Evolutionary conservation across 2,113 vertebrate genomes (phyloP).

Genomic region (Sphyrna mokarran): DNA sequence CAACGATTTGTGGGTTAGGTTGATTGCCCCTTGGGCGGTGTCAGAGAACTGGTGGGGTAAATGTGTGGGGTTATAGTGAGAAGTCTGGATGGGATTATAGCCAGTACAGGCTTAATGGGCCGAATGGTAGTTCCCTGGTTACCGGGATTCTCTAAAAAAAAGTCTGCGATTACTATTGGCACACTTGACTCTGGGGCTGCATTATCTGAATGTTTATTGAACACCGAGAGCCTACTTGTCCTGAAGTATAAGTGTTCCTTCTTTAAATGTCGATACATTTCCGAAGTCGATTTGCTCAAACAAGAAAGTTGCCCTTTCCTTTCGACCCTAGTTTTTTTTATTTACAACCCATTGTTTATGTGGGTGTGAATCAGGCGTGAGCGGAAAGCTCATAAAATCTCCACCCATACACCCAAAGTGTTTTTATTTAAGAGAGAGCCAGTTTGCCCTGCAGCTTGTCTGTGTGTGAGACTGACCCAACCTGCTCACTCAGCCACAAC

Average conservation of each 20-base stretch:
- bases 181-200: background rate
- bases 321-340: background rate
- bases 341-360: background rate
- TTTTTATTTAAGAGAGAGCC: background rate
- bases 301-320: background rate
- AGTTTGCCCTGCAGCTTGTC: no score
- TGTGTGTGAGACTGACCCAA: conserved; percentile 41
- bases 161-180: background rate
- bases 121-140: no score
- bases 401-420: background rate
- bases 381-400: background rate
- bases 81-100: no score
- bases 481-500: conserved; percentile 30
- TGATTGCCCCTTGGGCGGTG: no score
- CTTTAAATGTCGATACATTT: background rate
- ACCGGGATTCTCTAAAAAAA: no score
- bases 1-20: no score
- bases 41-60: no score
- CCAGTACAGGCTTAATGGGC: no score
- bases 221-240: background rate
- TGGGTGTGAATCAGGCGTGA: background rate
- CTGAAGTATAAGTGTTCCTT: background rate
- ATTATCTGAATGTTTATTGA: background rate
- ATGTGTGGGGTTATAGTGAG: no score
- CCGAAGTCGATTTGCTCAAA: background rate